Conservation (phyloP, 2,888 invertebrate genomes). For the Eupithecia vulgata region DNA sequence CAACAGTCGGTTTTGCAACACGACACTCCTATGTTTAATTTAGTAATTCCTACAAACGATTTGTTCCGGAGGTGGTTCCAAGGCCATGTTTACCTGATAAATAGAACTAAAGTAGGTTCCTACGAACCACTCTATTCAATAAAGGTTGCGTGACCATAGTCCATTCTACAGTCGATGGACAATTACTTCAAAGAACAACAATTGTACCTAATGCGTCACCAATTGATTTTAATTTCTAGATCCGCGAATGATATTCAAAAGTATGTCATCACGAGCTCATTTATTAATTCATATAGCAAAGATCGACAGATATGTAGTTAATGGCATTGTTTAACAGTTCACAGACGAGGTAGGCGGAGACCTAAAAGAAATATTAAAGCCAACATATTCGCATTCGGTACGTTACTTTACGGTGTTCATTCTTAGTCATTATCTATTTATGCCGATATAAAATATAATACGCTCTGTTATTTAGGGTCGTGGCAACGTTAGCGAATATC, state of each 20-base stretch:
- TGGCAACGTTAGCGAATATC: slow-evolving; percentile 57
- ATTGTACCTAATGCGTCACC: slow-evolving; percentile 55
- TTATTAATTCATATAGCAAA: not conserved
- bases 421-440: slow-evolving; percentile 18
- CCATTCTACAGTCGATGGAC: slow-evolving; percentile 54
- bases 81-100: slow-evolving; percentile 67
- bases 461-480: slow-evolving; percentile 16
- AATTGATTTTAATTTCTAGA: slow-evolving; percentile 40
- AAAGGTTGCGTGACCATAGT: slow-evolving; percentile 55
- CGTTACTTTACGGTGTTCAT: slow-evolving; percentile 25
- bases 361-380: slow-evolving; percentile 53
- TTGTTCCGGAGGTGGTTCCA: slow-evolving; percentile 69
- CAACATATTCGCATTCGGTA: slow-evolving; percentile 48
- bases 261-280: slow-evolving; percentile 16
- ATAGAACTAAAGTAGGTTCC: slow-evolving; percentile 50
- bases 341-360: slow-evolving; percentile 58
- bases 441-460: slow-evolving; percentile 1
- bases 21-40: slow-evolving; percentile 57
- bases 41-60: slow-evolving; percentile 57
- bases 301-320: slow-evolving; percentile 25
- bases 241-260: slow-evolving; percentile 39
- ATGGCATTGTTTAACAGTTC: slow-evolving; percentile 56
- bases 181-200: slow-evolving; percentile 59
- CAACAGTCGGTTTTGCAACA: slow-evolving; percentile 47
- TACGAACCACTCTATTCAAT: slow-evolving; percentile 49